Evolutionary conservation across 2,888 invertebrate genomes (phyloP).

Genomic region (Uropetala carovei): DNA sequence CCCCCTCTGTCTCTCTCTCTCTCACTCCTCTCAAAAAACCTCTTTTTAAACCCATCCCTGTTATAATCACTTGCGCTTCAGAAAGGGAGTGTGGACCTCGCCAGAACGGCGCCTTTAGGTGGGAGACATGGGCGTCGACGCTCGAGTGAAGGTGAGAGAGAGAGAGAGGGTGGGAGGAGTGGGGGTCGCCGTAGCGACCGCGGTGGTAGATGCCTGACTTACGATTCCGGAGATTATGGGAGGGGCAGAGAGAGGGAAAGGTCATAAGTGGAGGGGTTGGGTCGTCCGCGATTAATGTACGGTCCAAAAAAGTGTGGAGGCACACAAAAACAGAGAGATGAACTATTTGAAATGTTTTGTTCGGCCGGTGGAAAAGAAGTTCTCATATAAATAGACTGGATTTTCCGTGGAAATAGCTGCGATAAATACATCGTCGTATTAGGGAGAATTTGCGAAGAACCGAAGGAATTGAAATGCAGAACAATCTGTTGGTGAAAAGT

Average conservation of each 20-base stretch:
- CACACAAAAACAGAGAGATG: no score
- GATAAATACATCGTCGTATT: no score
- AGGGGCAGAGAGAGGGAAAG: not conserved
- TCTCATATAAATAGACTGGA: no score
- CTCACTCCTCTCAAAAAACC: not conserved
- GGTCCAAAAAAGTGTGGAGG: not conserved
- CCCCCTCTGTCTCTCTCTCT: not conserved
- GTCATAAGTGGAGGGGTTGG: not conserved
- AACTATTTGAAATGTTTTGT: no score
- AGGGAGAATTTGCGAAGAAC: no score
- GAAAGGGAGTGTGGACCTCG: not conserved
- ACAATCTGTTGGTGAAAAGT: no score
- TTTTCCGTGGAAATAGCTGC: no score
- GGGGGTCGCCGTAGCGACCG: not conserved
- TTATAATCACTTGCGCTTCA: slow-evolving; percentile 3
- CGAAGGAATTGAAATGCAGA: no score
- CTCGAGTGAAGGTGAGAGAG: not conserved
- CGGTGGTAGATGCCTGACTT: not conserved
- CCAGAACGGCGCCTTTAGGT: slow-evolving; percentile 4
- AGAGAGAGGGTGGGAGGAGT: not conserved
- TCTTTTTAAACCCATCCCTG: not conserved
- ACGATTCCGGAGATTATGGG: slow-evolving; percentile 8
- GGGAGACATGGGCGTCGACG: not conserved
- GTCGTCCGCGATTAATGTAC: not conserved
- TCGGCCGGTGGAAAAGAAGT: no score